Base-by-base conservation (phyloP, 2,113 vertebrate genomes). In the Climacteris rufus region DNA sequence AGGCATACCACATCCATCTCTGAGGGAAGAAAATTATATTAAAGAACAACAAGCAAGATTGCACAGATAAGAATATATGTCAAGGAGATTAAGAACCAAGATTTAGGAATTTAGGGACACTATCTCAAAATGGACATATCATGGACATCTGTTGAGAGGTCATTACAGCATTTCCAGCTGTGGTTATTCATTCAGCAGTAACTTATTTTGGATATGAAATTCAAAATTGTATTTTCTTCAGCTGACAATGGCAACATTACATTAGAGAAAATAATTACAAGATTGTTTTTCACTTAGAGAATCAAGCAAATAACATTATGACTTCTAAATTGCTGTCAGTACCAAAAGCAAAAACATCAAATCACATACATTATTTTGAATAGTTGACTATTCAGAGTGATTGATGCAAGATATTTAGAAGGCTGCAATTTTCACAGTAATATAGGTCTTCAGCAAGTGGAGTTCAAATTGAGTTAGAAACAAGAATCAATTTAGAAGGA, bases 381-480 rank as follows among this genome's bases (percentile, higher is more conserved):
- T 65, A 94, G 56, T 50, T 76, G 44, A 84, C 72, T 47, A 70
- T n/a, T n/a, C 20, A 42, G 12, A 74, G 11, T 82, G 52, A 90
- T 57, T 31, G n/a, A 86, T 66, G 65, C 16, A 89, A 87, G 40
- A 60, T 35, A 64, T 84, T 90, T 77, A 80, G 71, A 93, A 70
- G 17, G 15, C 8, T 66, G 20, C 12, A 81, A n/a, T 91, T 97
- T 95, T 89, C 22, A n/a, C 35, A 79, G 54, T 74, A 70, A 68
- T 82, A 35, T 17, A 59, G 45, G 42, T 74, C 70, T 92, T 88
- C 66, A 74, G 11, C 45, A 85, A 86, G 42, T 78, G 42, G 76
- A 66, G 27, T 64, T 93, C n/a, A 91, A 95, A 93, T 44, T 74
- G 45, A 94, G 22, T 82, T 93, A 91, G 64, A 90, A 93, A 71